These are phyloP conservation scores for Trissoscelio sp. DNA, from an alignment of 2,888 invertebrate genomes.

Conservation along the genomic window DNA sequence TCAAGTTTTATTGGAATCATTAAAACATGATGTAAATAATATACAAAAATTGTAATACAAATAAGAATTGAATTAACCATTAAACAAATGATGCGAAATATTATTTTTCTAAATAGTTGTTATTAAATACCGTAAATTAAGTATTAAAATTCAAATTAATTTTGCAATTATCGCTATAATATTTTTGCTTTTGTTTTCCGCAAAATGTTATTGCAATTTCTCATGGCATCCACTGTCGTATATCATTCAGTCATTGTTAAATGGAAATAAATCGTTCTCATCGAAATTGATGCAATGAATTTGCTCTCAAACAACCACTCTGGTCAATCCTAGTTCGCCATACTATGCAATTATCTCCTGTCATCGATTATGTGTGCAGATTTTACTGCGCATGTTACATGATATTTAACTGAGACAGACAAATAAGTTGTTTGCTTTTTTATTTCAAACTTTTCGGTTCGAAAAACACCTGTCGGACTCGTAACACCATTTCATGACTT, in stretches of 20 bases:
- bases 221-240: conserved; percentile 30
- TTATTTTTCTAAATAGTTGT: too few species aligned
- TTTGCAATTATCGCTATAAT: background rate
- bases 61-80: too few species aligned
- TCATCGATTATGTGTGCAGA: conserved; percentile 62
- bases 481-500: background rate
- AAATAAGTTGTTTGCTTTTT: conserved; percentile 37
- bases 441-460: conserved; percentile 13
- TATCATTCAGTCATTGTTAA: conserved; percentile 53
- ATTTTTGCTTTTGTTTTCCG: too few species aligned
- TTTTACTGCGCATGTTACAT: conserved; percentile 63
- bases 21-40: too few species aligned
- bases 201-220: conserved; percentile 9
- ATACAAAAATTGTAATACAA: too few species aligned
- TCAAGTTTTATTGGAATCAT: too few species aligned
- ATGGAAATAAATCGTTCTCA: conserved; percentile 48
- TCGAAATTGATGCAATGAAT: conserved; percentile 51
- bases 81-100: too few species aligned
- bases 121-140: too few species aligned
- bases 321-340: conserved; percentile 55
- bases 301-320: conserved; percentile 55
- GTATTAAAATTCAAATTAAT: background rate
- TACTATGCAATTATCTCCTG: conserved; percentile 58
- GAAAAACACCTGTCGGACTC: conserved; percentile 21
- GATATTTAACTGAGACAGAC: conserved; percentile 46